Evolutionary conservation across 1,140 invertebrate genomes (phyloP).

Genomic region (Psilanteris sp.): DNA sequence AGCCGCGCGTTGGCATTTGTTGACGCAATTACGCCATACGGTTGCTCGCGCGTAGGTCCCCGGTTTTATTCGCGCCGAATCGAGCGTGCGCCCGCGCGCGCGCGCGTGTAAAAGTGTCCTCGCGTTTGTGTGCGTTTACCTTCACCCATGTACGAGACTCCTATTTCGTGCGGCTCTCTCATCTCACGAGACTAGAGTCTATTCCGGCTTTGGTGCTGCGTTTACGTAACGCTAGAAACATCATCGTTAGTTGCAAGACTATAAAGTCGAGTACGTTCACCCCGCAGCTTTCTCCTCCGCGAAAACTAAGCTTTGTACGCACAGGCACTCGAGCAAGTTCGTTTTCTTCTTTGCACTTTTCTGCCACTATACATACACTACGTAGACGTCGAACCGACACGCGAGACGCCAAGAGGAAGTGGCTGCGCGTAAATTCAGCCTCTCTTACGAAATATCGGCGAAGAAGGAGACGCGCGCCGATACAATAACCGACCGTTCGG

Average conservation of each 20-base stretch:
- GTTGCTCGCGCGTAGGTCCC: constrained; percentile 24
- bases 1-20: constrained; percentile 11
- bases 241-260: constrained; percentile 75
- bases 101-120: neutral
- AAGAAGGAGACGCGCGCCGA: constrained; percentile 10
- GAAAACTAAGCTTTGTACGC: constrained; percentile 54
- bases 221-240: constrained; percentile 78
- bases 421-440: constrained; percentile 13
- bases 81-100: neutral
- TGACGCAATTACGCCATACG: constrained; percentile 24
- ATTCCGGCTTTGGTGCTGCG: constrained; percentile 62
- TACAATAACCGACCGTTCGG: constrained; percentile 17
- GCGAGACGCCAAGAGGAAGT: constrained; percentile 48
- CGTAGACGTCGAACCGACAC: constrained; percentile 35
- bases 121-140: constrained; percentile 31
- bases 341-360: constrained; percentile 58
- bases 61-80: constrained; percentile 23
- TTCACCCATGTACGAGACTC: constrained; percentile 45
- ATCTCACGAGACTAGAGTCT: constrained; percentile 54
- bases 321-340: constrained; percentile 58
- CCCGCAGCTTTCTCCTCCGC: constrained; percentile 72
- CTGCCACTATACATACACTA: no score
- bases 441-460: constrained; percentile 32
- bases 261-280: constrained; percentile 72
- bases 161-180: constrained; percentile 54